Base-by-base conservation (phyloP, 2,797 vertebrate species). In the Pantherophis alleghaniensis region DNA sequence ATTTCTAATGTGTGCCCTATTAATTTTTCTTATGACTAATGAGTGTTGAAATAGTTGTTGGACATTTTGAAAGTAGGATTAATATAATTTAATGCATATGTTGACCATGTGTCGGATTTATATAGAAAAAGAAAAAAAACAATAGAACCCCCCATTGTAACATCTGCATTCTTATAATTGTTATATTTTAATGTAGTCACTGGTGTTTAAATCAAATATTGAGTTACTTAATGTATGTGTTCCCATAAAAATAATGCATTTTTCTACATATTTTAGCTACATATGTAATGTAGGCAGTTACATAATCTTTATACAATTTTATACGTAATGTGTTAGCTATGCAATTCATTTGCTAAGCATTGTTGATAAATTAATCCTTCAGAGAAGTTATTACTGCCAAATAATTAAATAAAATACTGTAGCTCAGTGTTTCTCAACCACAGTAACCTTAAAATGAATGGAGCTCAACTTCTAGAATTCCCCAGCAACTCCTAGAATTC, bases 1-100 rank as follows among this genome's bases (percentile, higher is more conserved):
- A 61, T 90, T 96, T 88, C 55, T 97, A 91, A 94, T 95, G 92
- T 6, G 2, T 92, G 12, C 94, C 26, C n/a, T 92, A 12, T 90
- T 95, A 89, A 93, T 96, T 94, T 92, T 95, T 53, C 51, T 11
- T 57, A 13, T 90, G 59, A 90, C 92, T 94, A 94, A 1, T 90
- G 90, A 88, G 18, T 53, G 59, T 94, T 94, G 92, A 93, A 95
- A 92, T 95, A 0, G 10, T 93, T 90, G 88, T 88, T 61, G 92
- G 5, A 94, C 14, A 66, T 66, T 83, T 79, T 94, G 79, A 92
- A 69, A 90, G 60, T 90, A 91, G 53, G 61, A 89, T 37, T 86
- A 91, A 89, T 89, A 92, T 92, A 60, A 91, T 89, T 92, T 94
- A 57, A 92, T 91, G 91, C 16, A 90, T 60, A 11, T 95, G 18